Evolutionary conservation across 2,797 vertebrate species (phyloP).

Genomic region (Threskiornis aethiopicus): DNA sequence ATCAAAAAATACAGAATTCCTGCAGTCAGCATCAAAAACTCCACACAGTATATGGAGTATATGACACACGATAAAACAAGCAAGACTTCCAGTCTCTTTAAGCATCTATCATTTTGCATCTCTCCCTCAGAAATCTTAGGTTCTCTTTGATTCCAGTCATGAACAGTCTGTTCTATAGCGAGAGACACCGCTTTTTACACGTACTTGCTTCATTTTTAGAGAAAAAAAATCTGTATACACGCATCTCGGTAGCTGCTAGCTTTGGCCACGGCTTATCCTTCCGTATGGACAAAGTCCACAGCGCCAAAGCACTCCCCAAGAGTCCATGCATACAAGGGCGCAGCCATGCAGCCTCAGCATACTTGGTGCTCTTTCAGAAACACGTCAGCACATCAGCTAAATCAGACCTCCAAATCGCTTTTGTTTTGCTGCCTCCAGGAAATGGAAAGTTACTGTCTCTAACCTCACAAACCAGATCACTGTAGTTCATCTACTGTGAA

Average conservation of each 20-base stretch:
- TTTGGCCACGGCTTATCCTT: neutral
- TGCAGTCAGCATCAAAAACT: neutral
- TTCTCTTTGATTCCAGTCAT: neutral
- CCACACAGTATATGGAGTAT: neutral
- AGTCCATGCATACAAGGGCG: neutral
- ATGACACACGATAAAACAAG: neutral
- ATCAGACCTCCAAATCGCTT: neutral
- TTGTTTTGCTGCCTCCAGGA: neutral
- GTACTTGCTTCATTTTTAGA: neutral
- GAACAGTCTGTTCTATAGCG: neutral
- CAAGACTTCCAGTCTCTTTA: neutral
- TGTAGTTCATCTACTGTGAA: neutral
- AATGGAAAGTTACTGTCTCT: neutral
- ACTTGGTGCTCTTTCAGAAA: neutral
- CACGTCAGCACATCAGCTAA: neutral
- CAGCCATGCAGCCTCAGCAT: neutral
- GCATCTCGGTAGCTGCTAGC: neutral
- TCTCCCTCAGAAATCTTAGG: neutral
- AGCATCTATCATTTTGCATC: neutral
- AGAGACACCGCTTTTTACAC: neutral
- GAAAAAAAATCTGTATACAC: rapidly evolving
- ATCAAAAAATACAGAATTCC: neutral
- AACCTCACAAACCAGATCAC: neutral
- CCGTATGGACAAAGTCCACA: rapidly evolving
- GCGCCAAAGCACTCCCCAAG: neutral